Base-by-base conservation (phyloP, 2,113 vertebrate species). In the Amblyopsis rosae region DNA sequence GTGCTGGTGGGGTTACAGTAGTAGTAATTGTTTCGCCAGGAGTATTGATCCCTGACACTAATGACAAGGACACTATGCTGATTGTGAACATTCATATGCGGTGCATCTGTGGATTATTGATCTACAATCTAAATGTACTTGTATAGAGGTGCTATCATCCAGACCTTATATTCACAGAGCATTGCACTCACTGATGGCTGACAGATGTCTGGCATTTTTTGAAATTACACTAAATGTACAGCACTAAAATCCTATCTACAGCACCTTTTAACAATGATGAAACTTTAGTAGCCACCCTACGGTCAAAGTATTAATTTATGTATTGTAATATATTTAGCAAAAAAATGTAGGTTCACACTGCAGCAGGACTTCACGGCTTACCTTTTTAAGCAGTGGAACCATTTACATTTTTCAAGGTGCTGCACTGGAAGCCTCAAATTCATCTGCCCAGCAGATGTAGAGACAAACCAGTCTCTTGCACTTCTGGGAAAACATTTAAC, bases 381-480 rank as follows among this genome's bases (percentile, higher is more conserved):
- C 33, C 35, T 51, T 26, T 50, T 54, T 71, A 65, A 79, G 68
- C 57, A 61, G 47, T 54, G 58, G 62, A 65, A 58, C 68, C 59
- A 16, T 61, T 59, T 59, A 2, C 26, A 62, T 62, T 45, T 74
- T 69, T 75, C 58, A 76, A 61, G 53, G 71, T 77, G 62, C 65
- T 62, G 35, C 61, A 19, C 68, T 62, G 15, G 8, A 54, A 55
- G 61, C 51, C 26, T 65, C 65, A 16, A 58, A 56, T 75, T 76
- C 73, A 86, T 82, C 79, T 89, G 83, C 54, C 41, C 32, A 60
- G 59, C 86, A 89, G 79, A 89, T 86, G 87, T 81, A 69, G 46
- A 74, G 26, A 19, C 4, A 26, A 9, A 32, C 35, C 58, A 9
- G 19, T n/a, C 8, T 12, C 6, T 46, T 13, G 19, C 55, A 60